Evolutionary conservation across 1,140 invertebrate species (phyloP), one percentile per base, ranked within the genome.

Genomic region (Zophobas atratus): DNA sequence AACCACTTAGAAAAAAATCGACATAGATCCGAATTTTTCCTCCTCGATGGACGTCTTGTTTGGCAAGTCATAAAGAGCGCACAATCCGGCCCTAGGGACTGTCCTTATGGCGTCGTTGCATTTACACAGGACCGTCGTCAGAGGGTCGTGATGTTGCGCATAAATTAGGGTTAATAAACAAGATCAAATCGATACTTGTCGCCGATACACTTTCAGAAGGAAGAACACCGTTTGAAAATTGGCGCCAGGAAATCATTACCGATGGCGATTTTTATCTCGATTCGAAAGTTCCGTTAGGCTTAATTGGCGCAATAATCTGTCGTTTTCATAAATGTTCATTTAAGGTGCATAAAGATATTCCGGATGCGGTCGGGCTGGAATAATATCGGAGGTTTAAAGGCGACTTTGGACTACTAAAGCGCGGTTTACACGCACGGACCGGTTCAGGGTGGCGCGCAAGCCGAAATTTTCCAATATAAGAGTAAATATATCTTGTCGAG

Each of bases 221-320:
- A 55, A 55, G 53, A 55, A 55, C 32, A 55, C 53, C 56, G 34
- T 39, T 60, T 60, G 36, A 60, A 57, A 60, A 60, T 39, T 60
- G 56, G 34, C 56, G 34, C 56, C 53, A 55, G 53, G 53, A 55
- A 55, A 55, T 55, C 53, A 33, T 55, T 55, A 55, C 6, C 53
- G 53, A 55, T 55, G 33, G 20, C 20, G 20, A 55, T 55, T 55
- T 55, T 55, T 55, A 20, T 55, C 53, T 55, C 35, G 53, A 55
- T 20, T 20, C 20, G 53, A 55, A 55, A 55, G 53, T 55, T 55
- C 53, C 53, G 53, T 55, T 55, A 55, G 53, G n/a, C 53, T 55
- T 55, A 55, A 55, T 55, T 55, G 53, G 53, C 53, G 53, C 53
- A 55, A 55, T 55, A 55, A 55, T 34, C 35, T 34, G 35, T 55